Evolutionary conservation across 1,140 invertebrate species (phyloP).

Genomic region (Lycorma delicatula): DNA sequence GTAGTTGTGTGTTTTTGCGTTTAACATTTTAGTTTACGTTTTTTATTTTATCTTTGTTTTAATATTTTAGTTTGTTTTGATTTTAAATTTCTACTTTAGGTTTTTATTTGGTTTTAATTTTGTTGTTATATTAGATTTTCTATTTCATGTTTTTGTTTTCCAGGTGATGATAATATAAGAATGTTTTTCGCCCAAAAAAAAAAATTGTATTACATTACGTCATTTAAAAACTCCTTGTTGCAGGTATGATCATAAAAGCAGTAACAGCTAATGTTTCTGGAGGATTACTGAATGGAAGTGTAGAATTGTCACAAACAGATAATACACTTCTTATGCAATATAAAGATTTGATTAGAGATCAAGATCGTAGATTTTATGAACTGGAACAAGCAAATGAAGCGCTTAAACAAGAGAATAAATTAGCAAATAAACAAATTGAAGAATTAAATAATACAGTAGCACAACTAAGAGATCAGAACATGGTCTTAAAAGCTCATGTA

Average conservation of each 20-base stretch:
- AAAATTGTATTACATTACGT: too few relatives aligned
- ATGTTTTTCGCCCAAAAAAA: too few relatives aligned
- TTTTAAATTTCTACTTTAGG: too few relatives aligned
- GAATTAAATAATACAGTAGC: conserved; percentile 62
- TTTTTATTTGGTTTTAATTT: too few relatives aligned
- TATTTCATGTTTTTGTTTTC: too few relatives aligned
- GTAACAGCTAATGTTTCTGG: conserved; percentile 46
- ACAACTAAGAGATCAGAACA: conserved; percentile 80
- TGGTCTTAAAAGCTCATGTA: conserved; percentile 68
- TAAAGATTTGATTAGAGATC: conserved; percentile 82
- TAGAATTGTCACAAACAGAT: conserved; percentile 39
- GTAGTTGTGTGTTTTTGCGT: too few relatives aligned
- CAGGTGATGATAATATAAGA: too few relatives aligned
- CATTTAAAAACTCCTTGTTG: conserved; percentile 18
- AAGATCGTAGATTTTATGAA: conserved; percentile 56
- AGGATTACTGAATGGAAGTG: conserved; percentile 40
- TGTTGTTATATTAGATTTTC: too few relatives aligned
- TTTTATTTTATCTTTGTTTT: too few relatives aligned
- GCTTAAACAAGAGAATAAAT: conserved; percentile 14
- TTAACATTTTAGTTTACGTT: too few relatives aligned
- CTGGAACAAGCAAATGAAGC: conserved; percentile 11
- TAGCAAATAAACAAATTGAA: conserved; percentile 47
- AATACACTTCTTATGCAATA: conserved; percentile 63
- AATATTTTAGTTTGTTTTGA: too few relatives aligned
- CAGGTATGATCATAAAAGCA: conserved; percentile 47